These are phyloP conservation scores for Oreochromis spilurus DNA, from an alignment of 2,113 vertebrate genomes.

Conservation along the genomic window DNA sequence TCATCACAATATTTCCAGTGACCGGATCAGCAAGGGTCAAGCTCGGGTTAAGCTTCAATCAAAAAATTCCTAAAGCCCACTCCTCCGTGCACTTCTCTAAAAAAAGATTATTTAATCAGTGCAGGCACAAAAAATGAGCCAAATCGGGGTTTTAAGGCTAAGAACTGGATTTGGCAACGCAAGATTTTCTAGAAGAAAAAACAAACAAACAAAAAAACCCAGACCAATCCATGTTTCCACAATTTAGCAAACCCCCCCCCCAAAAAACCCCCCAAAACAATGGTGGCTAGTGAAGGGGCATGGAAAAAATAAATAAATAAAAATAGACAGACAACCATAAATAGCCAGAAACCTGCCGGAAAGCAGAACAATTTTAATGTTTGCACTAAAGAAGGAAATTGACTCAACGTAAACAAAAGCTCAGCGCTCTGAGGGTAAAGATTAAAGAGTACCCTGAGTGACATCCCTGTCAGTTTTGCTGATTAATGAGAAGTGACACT, in stretches of 20 bases:
- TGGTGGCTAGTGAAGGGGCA: neutral
- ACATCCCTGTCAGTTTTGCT: constrained; percentile 9
- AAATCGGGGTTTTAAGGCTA: constrained; percentile 43
- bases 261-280: accelerated
- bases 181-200: neutral
- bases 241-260: neutral
- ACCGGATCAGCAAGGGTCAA: constrained; percentile 49
- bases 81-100: constrained; percentile 6
- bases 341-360: neutral
- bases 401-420: neutral
- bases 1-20: constrained; percentile 23
- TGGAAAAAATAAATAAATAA: neutral
- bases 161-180: constrained; percentile 7
- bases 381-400: neutral
- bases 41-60: constrained; percentile 46
- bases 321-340: neutral
- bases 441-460: neutral
- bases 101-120: constrained; percentile 55
- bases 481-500: constrained; percentile 42
- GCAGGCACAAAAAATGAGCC: constrained; percentile 25
- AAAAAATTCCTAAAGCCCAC: constrained; percentile 55
- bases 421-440: neutral
- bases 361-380: neutral
- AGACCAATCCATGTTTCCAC: neutral
- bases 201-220: neutral